Percentiles rank a stretch among this genome's conserved stretches.
phyloP scores from a whole-genome alignment of 2,113 vertebrate genomes.

The Myocastor coypus region DNA sequence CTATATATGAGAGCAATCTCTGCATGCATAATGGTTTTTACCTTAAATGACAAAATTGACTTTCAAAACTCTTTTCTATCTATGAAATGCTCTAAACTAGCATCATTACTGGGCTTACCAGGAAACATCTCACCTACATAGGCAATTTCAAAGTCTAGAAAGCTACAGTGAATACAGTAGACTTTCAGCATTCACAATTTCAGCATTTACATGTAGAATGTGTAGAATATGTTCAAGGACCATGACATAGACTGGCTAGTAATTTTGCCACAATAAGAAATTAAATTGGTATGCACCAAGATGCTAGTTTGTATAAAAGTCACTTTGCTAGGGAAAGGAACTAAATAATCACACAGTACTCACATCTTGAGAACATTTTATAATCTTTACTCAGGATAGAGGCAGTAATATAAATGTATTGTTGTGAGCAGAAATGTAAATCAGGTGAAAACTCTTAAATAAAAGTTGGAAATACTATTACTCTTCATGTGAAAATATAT shows the following conservation, averaged over 20 bases:
- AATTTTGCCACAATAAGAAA: not conserved
- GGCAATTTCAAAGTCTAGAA: constrained; percentile 38
- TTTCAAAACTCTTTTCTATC: constrained; percentile 56
- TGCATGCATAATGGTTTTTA: constrained; percentile 62
- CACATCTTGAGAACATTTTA: not conserved
- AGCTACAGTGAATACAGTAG: not conserved
- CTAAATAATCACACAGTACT: not conserved
- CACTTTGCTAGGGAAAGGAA: constrained; percentile 41
- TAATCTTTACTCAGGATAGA: not conserved
- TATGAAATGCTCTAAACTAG: constrained; percentile 47
- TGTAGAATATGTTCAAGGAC: not conserved
- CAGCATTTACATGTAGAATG: not conserved
- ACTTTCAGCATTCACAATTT: not conserved
- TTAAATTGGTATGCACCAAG: not conserved
- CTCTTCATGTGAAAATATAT: not conserved
- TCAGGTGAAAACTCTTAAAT: constrained; percentile 19
- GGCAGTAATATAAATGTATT: not conserved
- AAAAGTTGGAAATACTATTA: constrained; percentile 32
- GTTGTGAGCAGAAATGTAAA: not conserved
- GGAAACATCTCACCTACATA: constrained; percentile 34
- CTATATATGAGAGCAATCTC: constrained; percentile 42
- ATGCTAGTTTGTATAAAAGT: constrained; percentile 29
- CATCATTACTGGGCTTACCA: constrained; percentile 40
- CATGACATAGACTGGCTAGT: not conserved
- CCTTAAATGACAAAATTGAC: constrained; percentile 58